Evolutionary conservation across 2,113 vertebrate genomes (phyloP), one percentile per base, ranked within the genome.

Genomic region (Periophthalmus modestus): DNA sequence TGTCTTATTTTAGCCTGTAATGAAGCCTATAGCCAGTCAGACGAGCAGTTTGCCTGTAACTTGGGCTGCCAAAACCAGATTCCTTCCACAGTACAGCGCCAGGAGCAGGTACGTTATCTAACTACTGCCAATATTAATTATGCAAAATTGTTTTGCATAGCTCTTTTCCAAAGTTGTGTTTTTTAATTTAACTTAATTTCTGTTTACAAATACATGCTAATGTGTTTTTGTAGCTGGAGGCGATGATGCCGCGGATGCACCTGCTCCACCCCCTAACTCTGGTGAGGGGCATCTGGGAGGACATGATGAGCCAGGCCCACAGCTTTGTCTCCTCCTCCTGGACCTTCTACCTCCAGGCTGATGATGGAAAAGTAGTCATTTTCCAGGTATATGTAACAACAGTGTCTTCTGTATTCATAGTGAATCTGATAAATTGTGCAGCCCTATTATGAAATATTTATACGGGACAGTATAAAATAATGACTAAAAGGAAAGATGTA

Each of bases 291-390:
- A 94, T 99, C 76, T 98, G 96, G 96, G 96, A 96, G 63, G 97
- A 99, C 72, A 85, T 98, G 78, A 95, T 99, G 95, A 97, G 91
- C 89, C 98, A 97, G 4, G 97, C 98, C 48, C 97, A 98, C 86
- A 96, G 93, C 88, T 95, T 99, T 72, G 96, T 99, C 82, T 95
- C 95, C 1, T 96, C 97, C 21, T 95, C 96, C 0, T 99, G 97
- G 98, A 98, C 97, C 0, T 97, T 99, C 88, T 99, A 98, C 89
- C 94, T 99, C 83, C 97, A 99, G 87, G 97, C 95, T 19, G 98
- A 99, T 85, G 96, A 99, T 88, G 97, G 97, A 72, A 97, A 95
- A 92, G 95, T 99, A 34, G 93, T 99, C 47, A 95, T 99, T 89
- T 98, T 98, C 87, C 96, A 99, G 97, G 98, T 99, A 78, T 19